Evolutionary conservation across 1,140 invertebrate genomes (phyloP).

Genomic region (Homarus americanus): DNA sequence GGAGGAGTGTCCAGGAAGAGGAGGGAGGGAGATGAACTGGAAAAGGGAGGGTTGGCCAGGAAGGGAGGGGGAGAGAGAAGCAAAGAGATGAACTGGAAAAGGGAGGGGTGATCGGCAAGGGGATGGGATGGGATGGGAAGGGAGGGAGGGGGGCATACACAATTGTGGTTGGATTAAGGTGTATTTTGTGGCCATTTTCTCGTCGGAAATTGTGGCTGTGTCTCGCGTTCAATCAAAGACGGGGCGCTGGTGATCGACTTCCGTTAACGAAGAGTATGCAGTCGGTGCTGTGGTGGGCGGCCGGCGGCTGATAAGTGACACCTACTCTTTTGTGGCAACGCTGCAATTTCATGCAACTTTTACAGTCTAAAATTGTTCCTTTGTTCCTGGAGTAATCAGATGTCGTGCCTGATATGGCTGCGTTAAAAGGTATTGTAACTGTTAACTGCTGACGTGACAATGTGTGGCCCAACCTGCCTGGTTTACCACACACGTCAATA

Average conservation of each 20-base stretch:
- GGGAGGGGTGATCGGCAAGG: too few relatives aligned
- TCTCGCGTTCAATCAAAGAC: too few relatives aligned
- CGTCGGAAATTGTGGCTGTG: too few relatives aligned
- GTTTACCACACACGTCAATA: too few relatives aligned
- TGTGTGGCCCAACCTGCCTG: not conserved
- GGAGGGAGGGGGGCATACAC: too few relatives aligned
- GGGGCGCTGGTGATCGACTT: not conserved
- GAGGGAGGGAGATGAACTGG: too few relatives aligned
- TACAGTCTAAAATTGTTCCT: slow-evolving; percentile 61
- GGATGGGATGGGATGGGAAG: too few relatives aligned
- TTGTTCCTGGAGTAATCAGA: slow-evolving; percentile 63
- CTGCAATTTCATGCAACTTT: slow-evolving; percentile 62
- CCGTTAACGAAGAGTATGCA: not conserved
- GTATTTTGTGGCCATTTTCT: not conserved
- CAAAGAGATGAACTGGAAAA: too few relatives aligned
- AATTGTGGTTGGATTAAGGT: not conserved
- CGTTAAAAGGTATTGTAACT: slow-evolving; percentile 36
- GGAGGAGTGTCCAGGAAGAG: too few relatives aligned
- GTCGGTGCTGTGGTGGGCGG: not conserved
- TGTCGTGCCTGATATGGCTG: slow-evolving; percentile 40
- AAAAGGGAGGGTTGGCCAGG: too few relatives aligned
- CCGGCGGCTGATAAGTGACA: not conserved
- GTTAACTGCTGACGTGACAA: not conserved
- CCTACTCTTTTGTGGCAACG: not conserved
- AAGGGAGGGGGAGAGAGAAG: too few relatives aligned